Conservation (phyloP, 64 coral and sea anemone species). For the Pocillopora damicornis region DNA sequence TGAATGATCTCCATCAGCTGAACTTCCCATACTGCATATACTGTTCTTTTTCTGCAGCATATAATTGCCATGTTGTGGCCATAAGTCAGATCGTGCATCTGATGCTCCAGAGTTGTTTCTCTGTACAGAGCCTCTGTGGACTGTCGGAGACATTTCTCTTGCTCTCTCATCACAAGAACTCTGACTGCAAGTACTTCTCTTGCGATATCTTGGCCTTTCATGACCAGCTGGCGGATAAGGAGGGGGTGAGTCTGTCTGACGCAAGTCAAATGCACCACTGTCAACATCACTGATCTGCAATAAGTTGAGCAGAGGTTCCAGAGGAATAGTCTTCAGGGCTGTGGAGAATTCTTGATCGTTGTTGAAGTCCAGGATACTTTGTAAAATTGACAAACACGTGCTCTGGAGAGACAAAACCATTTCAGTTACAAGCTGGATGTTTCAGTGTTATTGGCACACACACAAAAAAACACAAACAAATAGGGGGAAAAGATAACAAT, state of each 20-base stretch:
- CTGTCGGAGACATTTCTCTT: slow-evolving; percentile 55
- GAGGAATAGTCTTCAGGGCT: slow-evolving; percentile 80
- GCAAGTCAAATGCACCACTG: slow-evolving; percentile 83
- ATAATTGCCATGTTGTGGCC: slow-evolving; percentile 1
- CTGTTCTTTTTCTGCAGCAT: slow-evolving; percentile 66
- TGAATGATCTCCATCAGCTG: slow-evolving; percentile 67
- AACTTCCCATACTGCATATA: slow-evolving; percentile 85
- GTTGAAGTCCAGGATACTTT: slow-evolving; percentile 93
- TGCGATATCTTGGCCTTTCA: slow-evolving; percentile 43
- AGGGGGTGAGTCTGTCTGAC: slow-evolving; percentile 59
- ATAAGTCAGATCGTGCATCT: slow-evolving; percentile 46
- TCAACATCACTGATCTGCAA: slow-evolving; percentile 81
- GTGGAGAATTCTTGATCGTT: slow-evolving; percentile 92
- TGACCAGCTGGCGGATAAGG: slow-evolving; percentile 14
- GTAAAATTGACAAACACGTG: slow-evolving; percentile 88
- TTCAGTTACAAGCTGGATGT: background rate
- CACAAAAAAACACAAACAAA: too few relatives aligned
- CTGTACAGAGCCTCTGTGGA: slow-evolving; percentile 43
- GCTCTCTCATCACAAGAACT: slow-evolving; percentile 75
- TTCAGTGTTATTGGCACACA: too few relatives aligned
- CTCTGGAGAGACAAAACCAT: slow-evolving; percentile 42
- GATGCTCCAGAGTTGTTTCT: slow-evolving; percentile 85
- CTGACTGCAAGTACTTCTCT: slow-evolving; percentile 76
- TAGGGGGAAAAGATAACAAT: too few relatives aligned
- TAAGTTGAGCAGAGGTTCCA: slow-evolving; percentile 72